Evolutionary conservation across 2,113 vertebrate genomes (phyloP).

Genomic region (Glareola pratincola): DNA sequence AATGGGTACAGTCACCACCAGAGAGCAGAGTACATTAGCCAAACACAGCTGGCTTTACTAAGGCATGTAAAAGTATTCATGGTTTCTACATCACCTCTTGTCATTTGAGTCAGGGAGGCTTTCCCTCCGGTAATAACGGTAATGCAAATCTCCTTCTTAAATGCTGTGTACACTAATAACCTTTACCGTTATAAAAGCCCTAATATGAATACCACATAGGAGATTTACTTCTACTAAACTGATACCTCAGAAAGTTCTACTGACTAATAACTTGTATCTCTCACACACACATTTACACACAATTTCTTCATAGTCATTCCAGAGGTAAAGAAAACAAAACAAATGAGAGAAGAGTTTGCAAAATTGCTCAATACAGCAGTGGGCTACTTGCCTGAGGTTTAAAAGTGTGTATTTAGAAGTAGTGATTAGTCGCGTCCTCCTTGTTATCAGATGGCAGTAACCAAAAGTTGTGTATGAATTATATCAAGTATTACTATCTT

Average conservation of each 20-base stretch:
- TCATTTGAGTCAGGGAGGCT: neutral
- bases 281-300: neutral
- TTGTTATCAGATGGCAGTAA: neutral
- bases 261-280: neutral
- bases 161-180: neutral
- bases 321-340: neutral
- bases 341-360: neutral
- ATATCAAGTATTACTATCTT: neutral
- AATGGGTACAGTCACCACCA: conserved; percentile 31
- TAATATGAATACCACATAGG: neutral
- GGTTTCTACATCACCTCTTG: neutral
- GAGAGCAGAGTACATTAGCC: conserved; percentile 32
- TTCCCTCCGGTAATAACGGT: neutral
- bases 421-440: neutral
- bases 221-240: neutral
- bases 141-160: neutral
- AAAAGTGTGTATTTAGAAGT: neutral
- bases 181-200: neutral
- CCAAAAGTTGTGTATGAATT: neutral
- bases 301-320: neutral
- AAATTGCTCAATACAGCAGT: neutral
- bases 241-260: neutral
- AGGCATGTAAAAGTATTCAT: conserved; percentile 14
- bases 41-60: conserved; percentile 27
- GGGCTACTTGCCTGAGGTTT: neutral